Evolutionary conservation across 2,797 vertebrate genomes (phyloP), one percentile per base, ranked within the genome.

Genomic region (Rousettus madagascariensis): DNA sequence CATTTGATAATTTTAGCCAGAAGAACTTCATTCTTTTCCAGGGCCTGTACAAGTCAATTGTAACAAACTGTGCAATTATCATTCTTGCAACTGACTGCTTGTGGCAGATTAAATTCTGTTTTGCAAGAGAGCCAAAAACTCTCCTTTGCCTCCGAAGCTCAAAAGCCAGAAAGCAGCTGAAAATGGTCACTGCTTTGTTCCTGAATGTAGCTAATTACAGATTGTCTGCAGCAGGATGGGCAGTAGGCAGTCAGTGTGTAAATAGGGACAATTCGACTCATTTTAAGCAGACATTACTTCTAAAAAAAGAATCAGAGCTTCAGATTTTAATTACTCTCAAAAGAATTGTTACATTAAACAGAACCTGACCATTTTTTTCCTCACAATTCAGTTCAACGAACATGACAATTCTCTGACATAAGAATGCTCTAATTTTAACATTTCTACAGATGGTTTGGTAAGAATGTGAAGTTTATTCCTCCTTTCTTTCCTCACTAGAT

Each of bases 121-220:
- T 96, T 87, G 95, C 90, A 95, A 95, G 61, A 36, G 4, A 92
- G 95, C 92, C 94, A 95, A 96, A 93, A 96, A 77, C 69, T 95
- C 88, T 68, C 86, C 93, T 95, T 95, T 71, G 92, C 95, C 89
- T 96, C 93, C 75, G 26, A 84, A 95, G 51, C 88, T 94, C 90
- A 36, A 57, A 96, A 97, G 93, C 84, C 93, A 97, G 94, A 95
- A 96, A 96, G 91, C 96, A 96, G 95, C 96, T 95, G 96, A 97
- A 75, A 89, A 91, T 75, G 90, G 96, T 36, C 95, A 95, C 59
- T n/a, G 85, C 94, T 96, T 96, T 96, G 95, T 86, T 98, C 88
- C n/a, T 97, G 91, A 97, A 96, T 96, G 95, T 78, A 86, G 94
- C 96, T 97, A 97, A 98, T 97, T 95, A 92, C 90, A 92, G 94